Evolutionary conservation across 2,797 vertebrate genomes (phyloP), one percentile per base, ranked within the genome.

Genomic region (Taenioides sp.): DNA sequence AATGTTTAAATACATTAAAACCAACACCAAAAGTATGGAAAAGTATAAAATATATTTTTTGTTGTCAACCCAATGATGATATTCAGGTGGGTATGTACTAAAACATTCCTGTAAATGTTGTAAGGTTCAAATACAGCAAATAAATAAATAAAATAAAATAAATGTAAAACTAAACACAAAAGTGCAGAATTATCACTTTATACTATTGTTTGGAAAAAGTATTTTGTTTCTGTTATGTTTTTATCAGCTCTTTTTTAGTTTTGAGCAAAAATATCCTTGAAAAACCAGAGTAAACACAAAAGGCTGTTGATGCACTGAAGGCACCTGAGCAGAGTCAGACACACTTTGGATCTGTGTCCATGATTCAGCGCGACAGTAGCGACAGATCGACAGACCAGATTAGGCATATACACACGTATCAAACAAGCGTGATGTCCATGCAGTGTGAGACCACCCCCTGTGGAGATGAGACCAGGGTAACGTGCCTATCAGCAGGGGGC

Each of bases 301-400:
- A 77, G 23, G 22, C 60, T 80, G 72, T 80, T 76, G 31, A 69
- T 80, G 71, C 52, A 72, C 25, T 57, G 43, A 76, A 68, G 79
- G 74, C 82, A 89, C 84, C 79, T 84, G 81, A 69, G 63, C 27
- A 62, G 72, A 74, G 18, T 5, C 75, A 62, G 64, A 64, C 31
- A 9, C 52, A 34, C 69, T 40, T 50, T 49, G 76, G 80, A 27
- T 27, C 25, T 27, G 72, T 28, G 75, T 69, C 72, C 79, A 52
- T 88, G 88, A 89, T 92, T 81, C 82, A 87, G 74, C 86, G 78
- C 91, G 92, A 92, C 90, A 84, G 78, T 61, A 73, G 75, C 74
- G 86, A 89, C 92, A 94, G 92, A 94, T 93, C 92, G 92, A 86
- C 85, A 83, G 86, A 88, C 67, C 78, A 89, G 92, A 93, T 93